Base-by-base conservation (phyloP, 35 echinoderm and acorn worm genomes). In the Stichopus chloronotus region DNA sequence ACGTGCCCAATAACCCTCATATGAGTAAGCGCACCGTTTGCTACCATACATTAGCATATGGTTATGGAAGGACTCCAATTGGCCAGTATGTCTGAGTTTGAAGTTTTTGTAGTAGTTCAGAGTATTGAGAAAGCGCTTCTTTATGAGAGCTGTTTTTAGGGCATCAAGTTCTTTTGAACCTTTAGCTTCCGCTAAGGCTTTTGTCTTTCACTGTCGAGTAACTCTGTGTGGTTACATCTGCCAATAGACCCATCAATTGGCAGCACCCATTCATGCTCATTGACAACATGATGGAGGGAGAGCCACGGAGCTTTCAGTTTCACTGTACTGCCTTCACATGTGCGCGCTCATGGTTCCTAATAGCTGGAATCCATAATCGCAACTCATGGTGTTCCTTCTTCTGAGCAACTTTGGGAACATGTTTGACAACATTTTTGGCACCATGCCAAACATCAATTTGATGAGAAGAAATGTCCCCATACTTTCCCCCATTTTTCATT, bases 401-500 rank as follows among this genome's bases (percentile, higher is more conserved):
- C 9, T 12, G 25, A 1, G 94, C 74, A 21, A 76, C 91, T 16
- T 17, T 83, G 25, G 57, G 17, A 9, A 90, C 24, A 53, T 55
- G 55, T 72, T 95, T 95, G 11, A 79, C 69, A 3, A 92, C 4
- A 59, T 83, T 95, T 57, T 95, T 92, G 7, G 72, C 76, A 13
- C 91, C 91, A 92, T 92, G 91, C 91, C 91, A 88, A 5, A 92
- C 74, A 83, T 95, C 91, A 16, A 92, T 25, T 59, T 92, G 94
- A 63, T 95, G 83, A 10, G 7, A n/a, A n/a, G n/a, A 56, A 52
- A 92, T 83, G 13, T 78, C 22, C 5, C 57, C 11, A 57, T 88
- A 95, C 16, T 88, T 69, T 11, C 10, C 21, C 2, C 8, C 5
- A 14, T 72, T 52, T 21, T 90, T 95, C 94, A 95, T 95, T 9